Evolutionary conservation across 2,113 vertebrate genomes (phyloP).

Genomic region (Onychostruthus taczanowskii): DNA sequence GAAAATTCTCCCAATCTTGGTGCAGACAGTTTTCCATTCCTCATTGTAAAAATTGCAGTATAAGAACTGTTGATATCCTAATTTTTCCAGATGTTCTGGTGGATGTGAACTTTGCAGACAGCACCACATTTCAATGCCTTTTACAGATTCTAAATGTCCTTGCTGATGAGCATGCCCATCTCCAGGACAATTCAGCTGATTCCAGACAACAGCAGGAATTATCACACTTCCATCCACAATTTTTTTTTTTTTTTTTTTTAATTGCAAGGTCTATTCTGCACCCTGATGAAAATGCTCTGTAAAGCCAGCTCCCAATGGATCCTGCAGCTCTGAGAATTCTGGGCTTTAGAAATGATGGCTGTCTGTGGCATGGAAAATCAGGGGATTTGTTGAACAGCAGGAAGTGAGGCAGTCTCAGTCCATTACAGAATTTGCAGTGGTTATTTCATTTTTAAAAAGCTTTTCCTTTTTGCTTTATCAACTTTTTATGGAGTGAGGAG

Average conservation of each 20-base stretch:
- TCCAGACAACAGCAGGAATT: background rate
- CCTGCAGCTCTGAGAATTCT: background rate
- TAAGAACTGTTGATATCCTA: background rate
- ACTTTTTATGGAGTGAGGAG: background rate
- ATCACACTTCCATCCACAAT: background rate
- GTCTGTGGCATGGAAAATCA: background rate
- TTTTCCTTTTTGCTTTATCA: background rate
- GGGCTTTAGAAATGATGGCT: background rate
- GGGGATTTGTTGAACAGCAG: background rate
- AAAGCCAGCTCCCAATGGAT: background rate
- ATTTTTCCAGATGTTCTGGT: background rate
- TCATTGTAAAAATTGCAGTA: background rate
- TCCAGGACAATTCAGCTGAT: constrained; percentile 32
- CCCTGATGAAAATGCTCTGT: background rate
- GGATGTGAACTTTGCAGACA: background rate
- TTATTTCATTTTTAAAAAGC: background rate
- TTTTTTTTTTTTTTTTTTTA: background rate
- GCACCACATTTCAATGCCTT: background rate
- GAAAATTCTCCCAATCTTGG: background rate
- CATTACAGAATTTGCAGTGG: background rate
- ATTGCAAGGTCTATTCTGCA: background rate
- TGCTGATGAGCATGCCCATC: background rate
- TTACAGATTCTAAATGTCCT: background rate
- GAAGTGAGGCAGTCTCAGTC: background rate
- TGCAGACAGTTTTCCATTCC: background rate